These are phyloP conservation scores for Galaxias olidus DNA, from an alignment of 2,797 vertebrate species.

Conservation along the genomic window DNA sequence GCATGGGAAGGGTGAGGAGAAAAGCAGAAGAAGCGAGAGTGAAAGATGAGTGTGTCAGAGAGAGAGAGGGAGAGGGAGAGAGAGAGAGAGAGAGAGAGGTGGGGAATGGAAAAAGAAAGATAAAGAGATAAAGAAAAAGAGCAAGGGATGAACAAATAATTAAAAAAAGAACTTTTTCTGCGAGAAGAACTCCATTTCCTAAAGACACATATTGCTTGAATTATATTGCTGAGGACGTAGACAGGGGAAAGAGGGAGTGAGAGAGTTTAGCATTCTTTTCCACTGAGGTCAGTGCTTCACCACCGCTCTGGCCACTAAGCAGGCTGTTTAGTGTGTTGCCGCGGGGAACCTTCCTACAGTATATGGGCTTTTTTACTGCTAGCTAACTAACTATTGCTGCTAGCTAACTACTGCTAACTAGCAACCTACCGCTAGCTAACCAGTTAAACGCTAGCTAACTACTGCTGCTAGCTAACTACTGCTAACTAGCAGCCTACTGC, in stretches of 20 bases:
- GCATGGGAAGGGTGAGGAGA: constrained; percentile 5
- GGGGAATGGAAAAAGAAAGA: not conserved
- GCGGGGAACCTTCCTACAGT: too few species aligned
- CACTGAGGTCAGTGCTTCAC: constrained; percentile 57
- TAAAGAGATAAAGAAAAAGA: not conserved
- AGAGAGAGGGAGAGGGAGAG: not conserved
- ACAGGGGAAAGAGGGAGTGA: constrained; percentile 15
- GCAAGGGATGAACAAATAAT: not conserved
- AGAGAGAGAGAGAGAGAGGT: not conserved
- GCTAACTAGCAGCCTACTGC: too few species aligned
- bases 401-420: not conserved
- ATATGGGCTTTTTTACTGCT: not conserved
- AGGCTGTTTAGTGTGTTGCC: constrained; percentile 19
- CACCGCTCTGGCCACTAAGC: constrained; percentile 37
- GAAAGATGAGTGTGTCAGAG: not conserved
- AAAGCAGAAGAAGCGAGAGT: constrained; percentile 7
- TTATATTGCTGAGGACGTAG: constrained; percentile 48
- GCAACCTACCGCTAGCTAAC: constrained; percentile 3
- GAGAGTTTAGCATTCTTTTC: constrained; percentile 56
- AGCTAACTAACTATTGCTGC: not conserved
- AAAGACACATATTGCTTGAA: constrained; percentile 59
- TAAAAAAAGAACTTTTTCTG: constrained; percentile 9
- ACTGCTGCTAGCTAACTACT: too few species aligned
- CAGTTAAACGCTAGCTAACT: not conserved
- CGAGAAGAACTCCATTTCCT: constrained; percentile 29